Evolutionary conservation across 2,888 invertebrate species (phyloP).

Genomic region (Leistus spinibarbis): DNA sequence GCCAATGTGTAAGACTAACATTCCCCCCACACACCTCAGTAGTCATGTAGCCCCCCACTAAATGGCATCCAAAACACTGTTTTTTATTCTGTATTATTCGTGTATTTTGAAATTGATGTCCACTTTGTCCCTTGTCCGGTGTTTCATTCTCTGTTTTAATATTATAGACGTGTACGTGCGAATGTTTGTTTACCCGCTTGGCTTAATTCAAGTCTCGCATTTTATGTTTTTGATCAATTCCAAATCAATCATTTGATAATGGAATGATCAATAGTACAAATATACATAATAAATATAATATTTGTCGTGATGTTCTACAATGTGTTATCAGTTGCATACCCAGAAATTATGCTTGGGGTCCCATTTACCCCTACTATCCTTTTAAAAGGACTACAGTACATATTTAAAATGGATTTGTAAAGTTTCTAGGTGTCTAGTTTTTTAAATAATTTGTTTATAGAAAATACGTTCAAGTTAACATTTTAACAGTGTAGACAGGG

Average conservation of each 20-base stretch:
- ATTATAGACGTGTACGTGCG: slow-evolving; percentile 11
- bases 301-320: slow-evolving; percentile 5
- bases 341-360: no score
- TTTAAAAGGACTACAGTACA: no score
- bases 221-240: not conserved
- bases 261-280: not conserved
- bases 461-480: no score
- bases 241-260: not conserved
- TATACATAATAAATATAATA: slow-evolving; percentile 5
- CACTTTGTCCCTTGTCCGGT: not conserved
- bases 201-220: slow-evolving; percentile 12
- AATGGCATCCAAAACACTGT: not conserved
- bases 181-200: slow-evolving; percentile 33
- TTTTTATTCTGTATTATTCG: not conserved
- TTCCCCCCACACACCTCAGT: not conserved
- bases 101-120: not conserved
- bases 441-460: no score
- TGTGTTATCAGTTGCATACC: no score
- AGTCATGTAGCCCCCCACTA: not conserved
- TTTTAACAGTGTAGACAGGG: no score
- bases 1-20: slow-evolving; percentile 30
- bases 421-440: no score
- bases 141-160: slow-evolving; percentile 4
- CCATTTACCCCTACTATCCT: no score
- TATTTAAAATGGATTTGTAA: no score